Conservation (phyloP, 2,113 vertebrate genomes). For the Stigmatopora nigra region DNA sequence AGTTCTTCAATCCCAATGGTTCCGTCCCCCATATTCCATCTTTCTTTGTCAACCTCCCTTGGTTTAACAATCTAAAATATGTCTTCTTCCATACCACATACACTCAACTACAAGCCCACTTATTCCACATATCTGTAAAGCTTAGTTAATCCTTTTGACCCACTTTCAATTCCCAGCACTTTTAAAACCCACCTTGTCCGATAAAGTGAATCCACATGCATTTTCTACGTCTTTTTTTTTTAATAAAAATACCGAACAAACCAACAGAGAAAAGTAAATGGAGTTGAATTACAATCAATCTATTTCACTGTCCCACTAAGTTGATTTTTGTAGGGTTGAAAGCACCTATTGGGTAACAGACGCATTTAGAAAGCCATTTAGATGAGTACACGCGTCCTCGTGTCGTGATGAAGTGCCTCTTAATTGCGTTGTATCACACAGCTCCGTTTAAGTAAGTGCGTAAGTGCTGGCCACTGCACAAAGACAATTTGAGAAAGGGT, state of each 20-base stretch:
- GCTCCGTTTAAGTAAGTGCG: too few species aligned
- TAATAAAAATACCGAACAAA: conserved; percentile 69
- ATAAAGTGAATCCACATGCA: conserved; percentile 53
- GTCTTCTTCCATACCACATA: too few species aligned
- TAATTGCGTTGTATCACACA: conserved; percentile 59
- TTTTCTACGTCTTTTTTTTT: conserved; percentile 62
- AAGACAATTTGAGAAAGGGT: neutral
- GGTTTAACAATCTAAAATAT: too few species aligned
- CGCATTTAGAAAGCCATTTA: conserved; percentile 71
- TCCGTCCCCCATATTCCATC: too few species aligned
- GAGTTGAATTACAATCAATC: conserved; percentile 73
- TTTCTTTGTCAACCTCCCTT: too few species aligned
- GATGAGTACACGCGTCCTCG: conserved; percentile 52
- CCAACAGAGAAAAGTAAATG: conserved; percentile 57
- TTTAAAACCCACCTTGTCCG: conserved; percentile 64
- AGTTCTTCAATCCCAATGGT: too few species aligned
- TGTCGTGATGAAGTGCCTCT: conserved; percentile 61
- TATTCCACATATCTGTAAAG: conserved; percentile 1
- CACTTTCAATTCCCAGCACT: conserved; percentile 65
- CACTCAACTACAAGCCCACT: too few species aligned
- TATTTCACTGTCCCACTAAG: conserved; percentile 60
- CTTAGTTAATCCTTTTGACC: conserved; percentile 64
- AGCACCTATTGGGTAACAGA: conserved; percentile 74
- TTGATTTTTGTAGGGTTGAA: conserved; percentile 64
- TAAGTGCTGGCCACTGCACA: neutral